Conservation (phyloP, 2,888 invertebrate genomes). For the Scaptomyza reducta region DNA sequence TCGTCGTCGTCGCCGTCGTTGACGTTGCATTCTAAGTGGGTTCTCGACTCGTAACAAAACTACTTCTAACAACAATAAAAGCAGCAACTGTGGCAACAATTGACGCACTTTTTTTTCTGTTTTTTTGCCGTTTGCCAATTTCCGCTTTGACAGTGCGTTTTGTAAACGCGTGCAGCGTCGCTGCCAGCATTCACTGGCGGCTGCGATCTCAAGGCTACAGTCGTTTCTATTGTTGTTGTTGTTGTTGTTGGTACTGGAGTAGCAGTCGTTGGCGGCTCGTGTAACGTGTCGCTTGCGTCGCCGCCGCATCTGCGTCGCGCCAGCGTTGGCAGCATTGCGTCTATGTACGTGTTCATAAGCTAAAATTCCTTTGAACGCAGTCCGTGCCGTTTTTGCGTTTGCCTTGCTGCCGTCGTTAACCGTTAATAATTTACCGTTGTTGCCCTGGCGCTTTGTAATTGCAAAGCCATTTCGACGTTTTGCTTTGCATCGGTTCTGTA, state of each 20-base stretch:
- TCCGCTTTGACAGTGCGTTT: constrained; percentile 31
- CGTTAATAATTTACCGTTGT: constrained; percentile 20
- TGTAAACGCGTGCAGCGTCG: constrained; percentile 37
- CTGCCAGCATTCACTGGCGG: constrained; percentile 13
- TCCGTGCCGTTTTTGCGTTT: constrained; percentile 60
- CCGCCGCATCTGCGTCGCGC: constrained; percentile 17
- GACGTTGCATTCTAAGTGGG: constrained; percentile 70
- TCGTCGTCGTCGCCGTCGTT: constrained; percentile 61
- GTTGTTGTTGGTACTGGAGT: constrained; percentile 7
- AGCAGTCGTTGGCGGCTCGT: constrained; percentile 16
- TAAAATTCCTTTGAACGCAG: constrained; percentile 64
- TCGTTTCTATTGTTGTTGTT: constrained; percentile 22
- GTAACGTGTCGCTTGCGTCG: constrained; percentile 27
- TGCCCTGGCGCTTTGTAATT: constrained; percentile 3
- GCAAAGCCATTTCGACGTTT: constrained; percentile 1
- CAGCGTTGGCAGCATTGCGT: constrained; percentile 42
- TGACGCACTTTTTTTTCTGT: constrained; percentile 18
- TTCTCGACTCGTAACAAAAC: constrained; percentile 28
- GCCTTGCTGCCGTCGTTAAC: constrained; percentile 13
- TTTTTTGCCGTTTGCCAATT: constrained; percentile 10
- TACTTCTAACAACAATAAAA: constrained; percentile 25
- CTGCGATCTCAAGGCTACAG: constrained; percentile 59
- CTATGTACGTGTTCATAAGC: constrained; percentile 71
- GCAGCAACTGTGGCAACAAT: constrained; percentile 22
- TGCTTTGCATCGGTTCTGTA: constrained; percentile 3